Base-by-base conservation (phyloP, 1,140 invertebrate genomes). In the Acromyrmex heyeri region DNA sequence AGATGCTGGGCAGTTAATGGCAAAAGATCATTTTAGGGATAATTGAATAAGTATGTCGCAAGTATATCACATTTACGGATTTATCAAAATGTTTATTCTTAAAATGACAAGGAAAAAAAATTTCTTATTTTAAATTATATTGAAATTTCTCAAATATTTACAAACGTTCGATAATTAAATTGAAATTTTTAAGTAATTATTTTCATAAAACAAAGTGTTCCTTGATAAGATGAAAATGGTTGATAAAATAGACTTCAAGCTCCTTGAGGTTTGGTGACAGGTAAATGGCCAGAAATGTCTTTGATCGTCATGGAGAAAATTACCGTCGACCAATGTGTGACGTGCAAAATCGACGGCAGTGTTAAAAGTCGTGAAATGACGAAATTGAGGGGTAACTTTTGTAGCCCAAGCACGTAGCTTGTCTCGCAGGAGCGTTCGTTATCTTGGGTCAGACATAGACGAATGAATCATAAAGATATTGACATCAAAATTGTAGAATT, bases 401-500 rank as follows among this genome's bases (percentile, higher is more conserved):
- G 30, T 48, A 79, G 48, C 53, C 83, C n/a, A 18, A 8, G 72
- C 83, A 85, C 83, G 73, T 85, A 85, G 10, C 62, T 12, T 78
- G 55, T 85, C 73, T 75, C 62, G 48, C 72, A 12, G 61, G 16
- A 62, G 21, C 75, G 59, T 85, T 64, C 48, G 64, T 76, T 85
- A 65, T 78, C 75, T 85, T 79, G 59, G 30, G 61, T 44, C 59
- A 59, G 83, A 85, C 59, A 27, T 44, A 57, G 83, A 79, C 83
- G 83, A 79, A 85, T 85, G 48, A 85, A 85, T 85, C 83, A 53
- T 77, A 79, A 85, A 78, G 59, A 53, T 85, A 65, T 44, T 59
- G 82, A 53, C n/a, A 85, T 77, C 12, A 34, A 38, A 85, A 85
- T 85, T 79, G 78, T 57, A 64, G 38, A 78, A 78, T 48, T 44